These are phyloP conservation scores for Apostichopus parvimensis DNA, from an alignment of 35 echinoderm and acorn worm genomes.

Conservation along the genomic window DNA sequence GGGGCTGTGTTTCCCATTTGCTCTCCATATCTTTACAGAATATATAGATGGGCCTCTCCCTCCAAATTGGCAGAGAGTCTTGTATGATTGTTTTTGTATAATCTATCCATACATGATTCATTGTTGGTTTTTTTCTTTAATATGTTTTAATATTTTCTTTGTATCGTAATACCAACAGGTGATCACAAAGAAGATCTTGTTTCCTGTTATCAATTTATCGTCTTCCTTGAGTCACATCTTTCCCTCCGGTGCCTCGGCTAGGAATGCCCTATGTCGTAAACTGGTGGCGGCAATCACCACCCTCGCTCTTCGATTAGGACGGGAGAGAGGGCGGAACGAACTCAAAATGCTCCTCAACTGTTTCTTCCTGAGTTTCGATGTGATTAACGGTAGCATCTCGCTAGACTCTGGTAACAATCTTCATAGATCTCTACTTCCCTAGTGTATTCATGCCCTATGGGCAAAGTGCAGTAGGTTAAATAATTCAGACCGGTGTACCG, in stretches of 20 bases:
- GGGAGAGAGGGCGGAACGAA: slow-evolving; percentile 80
- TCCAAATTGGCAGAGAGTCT: too few relatives aligned
- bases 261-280: slow-evolving; percentile 81
- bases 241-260: slow-evolving; percentile 65
- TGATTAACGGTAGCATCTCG: slow-evolving; percentile 10
- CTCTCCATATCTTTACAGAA: too few relatives aligned
- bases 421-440: not conserved
- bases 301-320: slow-evolving; percentile 74
- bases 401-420: not conserved
- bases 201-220: slow-evolving; percentile 76
- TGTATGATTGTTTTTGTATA: too few relatives aligned
- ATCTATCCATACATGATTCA: too few relatives aligned
- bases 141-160: not conserved
- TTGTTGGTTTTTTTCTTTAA: too few relatives aligned
- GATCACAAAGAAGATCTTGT: slow-evolving; percentile 77
- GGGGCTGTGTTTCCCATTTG: too few relatives aligned
- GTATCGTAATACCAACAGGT: slow-evolving; percentile 51
- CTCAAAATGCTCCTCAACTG: slow-evolving; percentile 78
- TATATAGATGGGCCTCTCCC: too few relatives aligned
- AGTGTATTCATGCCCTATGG: too few relatives aligned
- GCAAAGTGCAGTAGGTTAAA: too few relatives aligned
- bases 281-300: slow-evolving; percentile 80
- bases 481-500: too few relatives aligned
- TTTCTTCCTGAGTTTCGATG: slow-evolving; percentile 93
- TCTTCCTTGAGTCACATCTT: slow-evolving; percentile 72